Percentiles rank a stretch among this genome's conserved stretches.
Conservation (phyloP, 2,113 vertebrate species). For the Festucalex cinctus region DNA sequence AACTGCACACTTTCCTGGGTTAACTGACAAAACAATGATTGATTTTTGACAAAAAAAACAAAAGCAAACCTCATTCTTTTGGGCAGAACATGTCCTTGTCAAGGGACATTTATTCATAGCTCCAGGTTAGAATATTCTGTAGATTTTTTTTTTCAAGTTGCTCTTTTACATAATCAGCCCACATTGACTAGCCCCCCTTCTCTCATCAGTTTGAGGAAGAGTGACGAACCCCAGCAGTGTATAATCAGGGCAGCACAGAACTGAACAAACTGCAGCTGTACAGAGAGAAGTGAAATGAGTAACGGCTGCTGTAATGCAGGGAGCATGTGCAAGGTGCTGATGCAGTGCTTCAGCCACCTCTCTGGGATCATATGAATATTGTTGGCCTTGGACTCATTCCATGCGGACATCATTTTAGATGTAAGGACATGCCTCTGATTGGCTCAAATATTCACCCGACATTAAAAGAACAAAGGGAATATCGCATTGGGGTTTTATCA, state of each 20-base stretch:
- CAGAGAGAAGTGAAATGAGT: slow-evolving; percentile 34
- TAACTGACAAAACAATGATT: neutral
- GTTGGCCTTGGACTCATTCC: slow-evolving; percentile 21
- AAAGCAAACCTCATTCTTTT: neutral
- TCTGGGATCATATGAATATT: slow-evolving; percentile 18
- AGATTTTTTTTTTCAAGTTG: slow-evolving; percentile 7
- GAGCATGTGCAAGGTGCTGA: slow-evolving; percentile 35
- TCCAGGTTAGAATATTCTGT: neutral
- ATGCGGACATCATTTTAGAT: slow-evolving; percentile 4
- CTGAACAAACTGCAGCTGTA: slow-evolving; percentile 38
- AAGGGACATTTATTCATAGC: neutral
- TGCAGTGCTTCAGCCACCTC: slow-evolving; percentile 11
- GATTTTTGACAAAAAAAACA: neutral
- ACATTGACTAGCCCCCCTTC: neutral
- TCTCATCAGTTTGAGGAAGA: neutral
- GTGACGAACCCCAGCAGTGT: slow-evolving; percentile 31
- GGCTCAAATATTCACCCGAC: slow-evolving; percentile 6
- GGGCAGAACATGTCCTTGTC: neutral
- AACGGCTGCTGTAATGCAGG: slow-evolving; percentile 38
- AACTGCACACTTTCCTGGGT: neutral
- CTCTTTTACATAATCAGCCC: neutral
- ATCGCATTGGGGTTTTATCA: neutral
- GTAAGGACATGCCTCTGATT: slow-evolving; percentile 16
- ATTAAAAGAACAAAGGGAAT: neutral
- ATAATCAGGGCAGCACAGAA: slow-evolving; percentile 46